Evolutionary conservation across 2,113 vertebrate genomes (phyloP), one percentile per base, ranked within the genome.

Genomic region (Salvelinus sp.): DNA sequence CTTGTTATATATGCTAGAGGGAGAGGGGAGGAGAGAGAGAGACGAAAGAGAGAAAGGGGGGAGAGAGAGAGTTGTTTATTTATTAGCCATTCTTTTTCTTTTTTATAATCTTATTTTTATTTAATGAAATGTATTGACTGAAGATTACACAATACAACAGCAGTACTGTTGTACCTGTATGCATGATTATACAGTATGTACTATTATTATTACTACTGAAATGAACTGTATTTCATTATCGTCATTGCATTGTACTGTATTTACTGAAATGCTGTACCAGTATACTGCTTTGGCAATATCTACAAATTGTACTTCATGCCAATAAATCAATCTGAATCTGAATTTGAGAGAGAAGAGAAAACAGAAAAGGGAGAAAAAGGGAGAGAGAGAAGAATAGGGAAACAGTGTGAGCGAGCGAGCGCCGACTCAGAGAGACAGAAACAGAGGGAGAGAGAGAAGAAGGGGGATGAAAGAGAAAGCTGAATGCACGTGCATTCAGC

Each of bases 401-500:
- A 13, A 3, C 3, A 6, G 28, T 25, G 66, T 28, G 64, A 79
- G 5, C 30, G 16, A 48, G 63, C 18, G 54, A 67, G 27, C 4
- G 54, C 54, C 73, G 22, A 78, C 57, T 66, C 13, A 9, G 9
- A 69, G 33, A 50, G 73, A 48, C 13, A 68, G 73, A n/a, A 23
- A 80, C 65, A 82, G 73, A 81, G 73, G 62, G 69, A 78, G 69
- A 33, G 54, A 58, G 74, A 80, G 27, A 13, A 22, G 70, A 23
- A 67, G 64, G 13, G 65, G 28, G 16, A 10, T 9, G 47, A 30
- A 10, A 57, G n/a, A 62, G 20, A 23, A 12, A 79, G 33, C 64
- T 22, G 54, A 18, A 75, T 79, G 14, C 2, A 64, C 70, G 76
- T 48, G 60, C 67, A 47, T 73, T 63, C 50, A 77, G 44, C 44